phyloP scores from a whole-genome alignment of 2,113 vertebrate species.

The Microtus pennsylvanicus region DNA sequence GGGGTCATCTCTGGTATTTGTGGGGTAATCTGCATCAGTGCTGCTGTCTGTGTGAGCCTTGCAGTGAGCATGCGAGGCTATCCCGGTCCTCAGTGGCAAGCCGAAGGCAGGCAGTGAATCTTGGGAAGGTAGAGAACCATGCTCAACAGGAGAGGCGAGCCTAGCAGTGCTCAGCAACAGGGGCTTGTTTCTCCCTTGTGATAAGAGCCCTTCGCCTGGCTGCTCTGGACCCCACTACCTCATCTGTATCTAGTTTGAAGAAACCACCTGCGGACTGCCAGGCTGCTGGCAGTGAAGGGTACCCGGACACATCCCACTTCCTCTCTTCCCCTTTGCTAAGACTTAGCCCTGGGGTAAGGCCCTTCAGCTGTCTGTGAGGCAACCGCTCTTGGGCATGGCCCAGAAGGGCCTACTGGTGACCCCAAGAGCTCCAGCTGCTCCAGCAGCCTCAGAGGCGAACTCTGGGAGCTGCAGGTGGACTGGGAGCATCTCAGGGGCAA shows the following conservation, averaged over 20 bases:
- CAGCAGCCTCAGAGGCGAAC: not conserved
- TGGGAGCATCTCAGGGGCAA: not conserved
- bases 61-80: not conserved
- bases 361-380: not conserved
- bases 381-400: not conserved
- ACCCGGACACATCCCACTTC: accelerated
- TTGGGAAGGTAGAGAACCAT: accelerated
- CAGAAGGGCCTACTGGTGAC: not conserved
- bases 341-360: not conserved
- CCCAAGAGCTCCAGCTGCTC: not conserved
- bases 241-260: not conserved
- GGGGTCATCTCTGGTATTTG: not conserved
- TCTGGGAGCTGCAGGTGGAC: not conserved
- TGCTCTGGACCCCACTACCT: not conserved
- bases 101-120: no score
- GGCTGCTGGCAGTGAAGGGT: not conserved
- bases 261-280: accelerated
- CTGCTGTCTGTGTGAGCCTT: not conserved
- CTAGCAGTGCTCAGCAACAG: not conserved
- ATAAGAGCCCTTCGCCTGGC: not conserved
- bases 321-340: not conserved
- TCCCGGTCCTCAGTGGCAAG: not conserved
- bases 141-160: not conserved
- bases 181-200: no score
- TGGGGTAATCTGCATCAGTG: not conserved